phyloP scores from a whole-genome alignment of 2,797 vertebrate genomes.

The Alfaro cultratus region DNA sequence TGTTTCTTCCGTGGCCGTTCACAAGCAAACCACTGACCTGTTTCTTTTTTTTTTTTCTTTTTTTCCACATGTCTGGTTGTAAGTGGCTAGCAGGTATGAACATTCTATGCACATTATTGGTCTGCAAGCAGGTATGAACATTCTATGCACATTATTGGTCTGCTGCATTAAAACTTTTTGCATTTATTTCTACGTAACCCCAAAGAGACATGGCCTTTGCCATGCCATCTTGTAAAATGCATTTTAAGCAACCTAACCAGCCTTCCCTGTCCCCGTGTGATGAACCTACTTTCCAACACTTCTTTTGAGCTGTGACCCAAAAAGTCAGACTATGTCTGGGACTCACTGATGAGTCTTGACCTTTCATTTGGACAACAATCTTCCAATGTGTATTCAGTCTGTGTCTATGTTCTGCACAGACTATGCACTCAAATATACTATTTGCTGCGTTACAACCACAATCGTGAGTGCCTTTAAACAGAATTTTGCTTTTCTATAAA shows the following conservation, averaged over 20 bases:
- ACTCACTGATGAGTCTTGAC: constrained; percentile 49
- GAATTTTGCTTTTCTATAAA: not conserved
- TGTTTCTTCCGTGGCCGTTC: constrained; percentile 26
- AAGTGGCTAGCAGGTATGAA: not conserved
- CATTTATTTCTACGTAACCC: constrained; percentile 12
- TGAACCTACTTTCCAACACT: constrained; percentile 45
- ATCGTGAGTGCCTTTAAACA: not conserved
- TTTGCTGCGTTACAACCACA: constrained; percentile 34
- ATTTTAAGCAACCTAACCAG: constrained; percentile 24
- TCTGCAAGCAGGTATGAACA: not conserved
- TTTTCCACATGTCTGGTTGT: not conserved
- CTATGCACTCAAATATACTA: constrained; percentile 64
- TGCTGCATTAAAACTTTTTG: constrained; percentile 4
- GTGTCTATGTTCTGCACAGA: constrained; percentile 69
- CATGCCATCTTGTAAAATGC: constrained; percentile 15
- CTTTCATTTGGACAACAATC: constrained; percentile 63
- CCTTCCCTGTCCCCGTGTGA: constrained; percentile 10
- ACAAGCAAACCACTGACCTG: constrained; percentile 4
- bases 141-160: not conserved
- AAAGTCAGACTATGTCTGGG: constrained; percentile 44
- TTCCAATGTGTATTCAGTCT: constrained; percentile 54
- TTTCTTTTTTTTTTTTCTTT: not conserved
- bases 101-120: not conserved
- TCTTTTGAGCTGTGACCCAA: constrained; percentile 68
- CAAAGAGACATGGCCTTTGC: constrained; percentile 1